Percentiles rank a stretch among this genome's conserved stretches.
Conservation (phyloP, 2,113 vertebrate species). For the Callaeas wilsoni region DNA sequence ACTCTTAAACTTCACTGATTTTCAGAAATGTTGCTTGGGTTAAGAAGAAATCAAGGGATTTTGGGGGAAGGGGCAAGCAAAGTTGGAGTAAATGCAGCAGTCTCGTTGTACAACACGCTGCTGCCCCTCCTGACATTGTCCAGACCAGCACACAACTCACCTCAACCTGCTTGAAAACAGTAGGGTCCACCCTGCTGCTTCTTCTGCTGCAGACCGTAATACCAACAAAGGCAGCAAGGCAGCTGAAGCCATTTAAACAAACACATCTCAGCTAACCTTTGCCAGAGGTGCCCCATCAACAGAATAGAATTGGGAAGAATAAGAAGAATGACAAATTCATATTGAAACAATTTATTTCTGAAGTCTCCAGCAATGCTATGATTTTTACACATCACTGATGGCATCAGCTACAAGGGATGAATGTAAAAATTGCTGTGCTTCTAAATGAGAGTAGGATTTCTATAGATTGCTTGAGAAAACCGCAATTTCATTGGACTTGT, state of each 20-base stretch:
- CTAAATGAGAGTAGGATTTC: background rate
- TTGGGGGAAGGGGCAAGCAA: background rate
- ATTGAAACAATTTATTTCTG: slow-evolving; percentile 39
- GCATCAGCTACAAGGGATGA: background rate
- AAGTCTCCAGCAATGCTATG: background rate
- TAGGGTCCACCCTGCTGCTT: background rate
- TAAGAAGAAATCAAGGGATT: background rate
- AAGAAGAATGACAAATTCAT: background rate
- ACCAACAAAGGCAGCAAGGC: background rate
- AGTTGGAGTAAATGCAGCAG: background rate
- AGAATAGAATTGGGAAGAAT: background rate
- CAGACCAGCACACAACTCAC: background rate
- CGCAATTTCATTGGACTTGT: background rate
- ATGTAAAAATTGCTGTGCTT: slow-evolving; percentile 5
- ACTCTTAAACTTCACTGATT: background rate
- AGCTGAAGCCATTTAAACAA: slow-evolving; percentile 20
- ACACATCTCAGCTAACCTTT: background rate
- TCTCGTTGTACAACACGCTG: background rate
- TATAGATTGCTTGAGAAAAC: background rate
- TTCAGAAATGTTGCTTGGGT: background rate
- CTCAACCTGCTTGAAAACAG: background rate
- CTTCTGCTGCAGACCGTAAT: background rate
- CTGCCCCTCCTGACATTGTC: background rate
- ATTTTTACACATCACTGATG: background rate
- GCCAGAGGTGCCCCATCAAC: background rate